These are phyloP conservation scores for Pandemis cinnamomeana DNA, from an alignment of 2,888 invertebrate species.

Conservation along the genomic window DNA sequence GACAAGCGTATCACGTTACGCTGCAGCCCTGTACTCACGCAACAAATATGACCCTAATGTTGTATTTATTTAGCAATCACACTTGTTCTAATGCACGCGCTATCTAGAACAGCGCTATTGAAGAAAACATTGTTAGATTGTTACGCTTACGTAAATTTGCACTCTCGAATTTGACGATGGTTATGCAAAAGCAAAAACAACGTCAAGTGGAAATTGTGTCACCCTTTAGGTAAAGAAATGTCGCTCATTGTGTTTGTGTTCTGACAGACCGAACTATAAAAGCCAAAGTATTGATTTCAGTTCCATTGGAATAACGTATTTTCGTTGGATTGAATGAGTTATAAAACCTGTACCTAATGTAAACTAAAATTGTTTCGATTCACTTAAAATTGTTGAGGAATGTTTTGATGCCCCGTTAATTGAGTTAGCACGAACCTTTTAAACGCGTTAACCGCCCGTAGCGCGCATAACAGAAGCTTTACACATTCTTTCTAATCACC, in stretches of 20 bases:
- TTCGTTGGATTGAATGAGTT: not conserved
- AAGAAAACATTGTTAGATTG: conserved; percentile 20
- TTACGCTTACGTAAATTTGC: conserved; percentile 21
- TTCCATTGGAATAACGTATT: not conserved
- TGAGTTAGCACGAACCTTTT: conserved; percentile 31
- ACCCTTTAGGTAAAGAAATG: conserved; percentile 13
- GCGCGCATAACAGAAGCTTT: conserved; percentile 25
- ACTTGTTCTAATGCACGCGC: conserved; percentile 26
- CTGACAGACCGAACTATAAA: not conserved
- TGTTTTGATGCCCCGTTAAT: conserved; percentile 30
- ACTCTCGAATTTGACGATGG: conserved; percentile 7
- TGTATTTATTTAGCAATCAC: conserved; percentile 35
- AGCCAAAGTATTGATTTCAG: conserved; percentile 4
- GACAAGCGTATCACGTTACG: conserved; percentile 31
- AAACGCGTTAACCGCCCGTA: conserved; percentile 25
- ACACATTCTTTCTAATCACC: conserved; percentile 29
- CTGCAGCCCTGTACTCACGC: conserved; percentile 22
- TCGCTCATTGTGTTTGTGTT: conserved; percentile 4
- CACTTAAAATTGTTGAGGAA: conserved; percentile 20
- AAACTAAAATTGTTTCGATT: conserved; percentile 14
- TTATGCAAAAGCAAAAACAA: conserved; percentile 25
- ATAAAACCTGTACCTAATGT: not conserved
- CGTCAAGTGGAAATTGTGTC: not conserved
- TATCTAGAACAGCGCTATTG: conserved; percentile 25
- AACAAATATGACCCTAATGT: conserved; percentile 40